Evolutionary conservation across 1,140 invertebrate species (phyloP), one percentile per base, ranked within the genome.

Genomic region (Magallana gigas): DNA sequence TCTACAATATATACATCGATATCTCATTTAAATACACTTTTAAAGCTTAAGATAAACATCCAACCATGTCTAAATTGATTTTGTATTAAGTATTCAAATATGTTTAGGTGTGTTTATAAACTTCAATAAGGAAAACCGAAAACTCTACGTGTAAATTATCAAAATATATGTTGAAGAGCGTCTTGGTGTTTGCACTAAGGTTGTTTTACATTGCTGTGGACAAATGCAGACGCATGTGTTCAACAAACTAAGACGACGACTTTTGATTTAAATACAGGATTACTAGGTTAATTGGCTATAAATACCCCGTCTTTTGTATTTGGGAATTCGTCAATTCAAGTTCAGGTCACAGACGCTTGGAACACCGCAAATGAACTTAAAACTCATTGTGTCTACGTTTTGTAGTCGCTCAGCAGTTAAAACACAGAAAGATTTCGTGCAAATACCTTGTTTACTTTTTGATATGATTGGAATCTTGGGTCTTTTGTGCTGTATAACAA

Each of bases 201-300:
- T 36, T 36, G 5, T 36, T 36, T 36, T 36, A 36, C 36, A 36
- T 36, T 36, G 36, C 5, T 48, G 36, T 48, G 36, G 5, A 48
- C 36, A 48, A 48, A 0, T 4, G 36, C 36, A 48, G 5, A 48
- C 36, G 3, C 3, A 48, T 5, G 36, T 48, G 36, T 48, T 48
- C 36, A 48, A 48, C 36, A 48, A 48, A 48, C 36, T 48, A 48
- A 48, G 5, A 16, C 2, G 81, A 83, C 57, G 81, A 58, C 81
- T 83, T 83, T 83, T 58, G 57, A 57, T 83, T 83, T 83, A 83
- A 83, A 57, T 36, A 83, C 57, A 16, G 57, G n/a, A 83, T 83
- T 23, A 83, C 7, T 7, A 16, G 81, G 57, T 83, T 83, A 83
- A 57, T 83, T 58, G 57, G 57, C 48, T 83, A 57, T 57, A 57